Percentiles rank a stretch among this genome's conserved stretches.
These are phyloP conservation scores for Platygyra sinensis DNA, from an alignment of 64 coral and sea anemone species.

Conservation along the genomic window DNA sequence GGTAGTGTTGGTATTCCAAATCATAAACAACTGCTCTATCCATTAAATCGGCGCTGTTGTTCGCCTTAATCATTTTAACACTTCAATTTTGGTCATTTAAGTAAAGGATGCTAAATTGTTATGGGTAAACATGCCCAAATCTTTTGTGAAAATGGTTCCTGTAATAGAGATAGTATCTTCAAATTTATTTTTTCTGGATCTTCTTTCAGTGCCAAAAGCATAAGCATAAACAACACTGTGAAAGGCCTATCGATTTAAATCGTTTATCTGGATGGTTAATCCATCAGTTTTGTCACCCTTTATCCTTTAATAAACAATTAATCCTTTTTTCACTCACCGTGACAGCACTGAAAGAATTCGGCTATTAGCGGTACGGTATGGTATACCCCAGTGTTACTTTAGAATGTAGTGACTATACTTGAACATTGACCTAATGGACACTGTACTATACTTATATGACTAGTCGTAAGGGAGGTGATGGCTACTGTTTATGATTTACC, in stretches of 20 bases:
- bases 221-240: neutral
- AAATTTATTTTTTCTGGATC: neutral
- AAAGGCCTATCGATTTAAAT: neutral
- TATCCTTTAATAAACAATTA: slow-evolving; percentile 1
- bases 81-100: neutral
- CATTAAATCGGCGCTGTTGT: slow-evolving; percentile 1
- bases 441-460: too few relatives aligned
- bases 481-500: too few relatives aligned
- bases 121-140: neutral
- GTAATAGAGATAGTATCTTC: neutral
- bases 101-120: neutral
- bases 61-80: neutral
- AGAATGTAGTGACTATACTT: too few relatives aligned
- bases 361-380: too few relatives aligned
- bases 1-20: too few relatives aligned
- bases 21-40: neutral
- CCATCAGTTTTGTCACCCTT: slow-evolving; percentile 22
- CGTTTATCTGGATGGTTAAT: neutral
- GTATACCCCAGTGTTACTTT: too few relatives aligned
- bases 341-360: too few relatives aligned
- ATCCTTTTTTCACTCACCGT: neutral
- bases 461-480: too few relatives aligned
- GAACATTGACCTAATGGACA: too few relatives aligned
- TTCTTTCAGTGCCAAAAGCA: neutral
- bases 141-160: too few relatives aligned